These are phyloP conservation scores for Zoroaster sp. DNA, from an alignment of 53 echinoderm and acorn worm genomes.

Conservation along the genomic window DNA sequence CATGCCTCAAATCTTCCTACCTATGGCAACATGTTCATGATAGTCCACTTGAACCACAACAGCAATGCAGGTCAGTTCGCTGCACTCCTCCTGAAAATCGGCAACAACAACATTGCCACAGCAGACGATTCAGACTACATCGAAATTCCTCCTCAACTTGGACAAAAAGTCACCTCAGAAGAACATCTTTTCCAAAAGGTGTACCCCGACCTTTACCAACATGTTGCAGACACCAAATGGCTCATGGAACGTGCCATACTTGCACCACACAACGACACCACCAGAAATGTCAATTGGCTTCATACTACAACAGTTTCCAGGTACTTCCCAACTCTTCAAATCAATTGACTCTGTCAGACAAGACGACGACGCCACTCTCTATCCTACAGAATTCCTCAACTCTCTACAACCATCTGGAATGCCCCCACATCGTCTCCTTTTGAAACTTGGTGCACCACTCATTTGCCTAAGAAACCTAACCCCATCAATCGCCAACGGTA, in stretches of 20 bases:
- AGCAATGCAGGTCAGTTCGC: neutral
- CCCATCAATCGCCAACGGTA: too few species aligned
- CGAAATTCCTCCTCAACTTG: neutral
- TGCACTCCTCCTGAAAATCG: neutral
- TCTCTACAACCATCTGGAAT: neutral
- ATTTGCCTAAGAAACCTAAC: neutral
- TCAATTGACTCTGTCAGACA: neutral
- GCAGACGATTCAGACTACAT: neutral
- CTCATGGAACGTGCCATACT: too few species aligned
- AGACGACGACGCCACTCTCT: neutral
- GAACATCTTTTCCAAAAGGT: neutral
- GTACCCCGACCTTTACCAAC: too few species aligned
- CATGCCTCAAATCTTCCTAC: neutral
- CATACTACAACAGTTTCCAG: too few species aligned
- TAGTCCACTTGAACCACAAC: neutral
- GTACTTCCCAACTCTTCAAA: too few species aligned
- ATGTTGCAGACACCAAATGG: too few species aligned
- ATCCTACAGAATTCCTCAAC: conserved; percentile 35
- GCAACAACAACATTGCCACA: neutral
- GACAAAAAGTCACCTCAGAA: neutral
- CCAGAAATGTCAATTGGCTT: too few species aligned
- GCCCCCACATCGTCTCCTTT: neutral
- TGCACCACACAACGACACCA: too few species aligned
- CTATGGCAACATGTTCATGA: conserved; percentile 8
- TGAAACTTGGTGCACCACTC: conserved; percentile 20